A percentile compares a stretch with the other conserved stretches of the same genome.
Evolutionary conservation across 2,113 vertebrate genomes (phyloP).

Genomic region (Paramormyrops kingsleyae): DNA sequence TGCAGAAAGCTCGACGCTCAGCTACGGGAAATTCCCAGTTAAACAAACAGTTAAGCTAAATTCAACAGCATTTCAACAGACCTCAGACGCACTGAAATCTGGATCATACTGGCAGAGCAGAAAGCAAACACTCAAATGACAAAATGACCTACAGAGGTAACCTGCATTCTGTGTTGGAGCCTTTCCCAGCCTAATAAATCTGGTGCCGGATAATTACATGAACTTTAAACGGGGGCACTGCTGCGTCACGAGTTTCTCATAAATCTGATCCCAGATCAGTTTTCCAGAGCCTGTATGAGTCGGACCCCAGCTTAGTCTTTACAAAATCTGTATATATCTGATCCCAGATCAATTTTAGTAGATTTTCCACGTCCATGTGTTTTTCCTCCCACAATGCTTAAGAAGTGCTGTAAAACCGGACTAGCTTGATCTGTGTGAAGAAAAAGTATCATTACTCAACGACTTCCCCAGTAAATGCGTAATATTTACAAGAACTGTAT

Average conservation of each 20-base stretch:
- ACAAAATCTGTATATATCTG: neutral
- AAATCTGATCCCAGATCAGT: neutral
- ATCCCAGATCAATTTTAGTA: neutral
- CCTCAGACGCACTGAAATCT: neutral
- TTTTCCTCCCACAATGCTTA: neutral
- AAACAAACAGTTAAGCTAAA: neutral
- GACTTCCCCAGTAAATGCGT: neutral
- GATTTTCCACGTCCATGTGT: neutral
- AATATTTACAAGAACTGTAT: neutral
- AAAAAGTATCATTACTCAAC: neutral
- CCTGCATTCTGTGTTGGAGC: neutral
- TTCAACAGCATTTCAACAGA: neutral
- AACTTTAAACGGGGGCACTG: neutral
- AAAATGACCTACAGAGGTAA: neutral
- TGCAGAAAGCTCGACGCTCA: neutral
- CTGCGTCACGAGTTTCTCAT: neutral
- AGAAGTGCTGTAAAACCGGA: neutral
- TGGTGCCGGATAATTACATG: neutral
- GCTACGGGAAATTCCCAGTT: neutral
- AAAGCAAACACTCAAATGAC: neutral
- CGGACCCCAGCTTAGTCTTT: neutral
- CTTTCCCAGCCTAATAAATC: neutral
- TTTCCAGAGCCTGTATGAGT: neutral
- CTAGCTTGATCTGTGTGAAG: neutral
- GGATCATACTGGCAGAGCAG: neutral